Evolutionary conservation across 1,140 invertebrate genomes (phyloP), one percentile per base, ranked within the genome.

Genomic region (Watersipora subatra): DNA sequence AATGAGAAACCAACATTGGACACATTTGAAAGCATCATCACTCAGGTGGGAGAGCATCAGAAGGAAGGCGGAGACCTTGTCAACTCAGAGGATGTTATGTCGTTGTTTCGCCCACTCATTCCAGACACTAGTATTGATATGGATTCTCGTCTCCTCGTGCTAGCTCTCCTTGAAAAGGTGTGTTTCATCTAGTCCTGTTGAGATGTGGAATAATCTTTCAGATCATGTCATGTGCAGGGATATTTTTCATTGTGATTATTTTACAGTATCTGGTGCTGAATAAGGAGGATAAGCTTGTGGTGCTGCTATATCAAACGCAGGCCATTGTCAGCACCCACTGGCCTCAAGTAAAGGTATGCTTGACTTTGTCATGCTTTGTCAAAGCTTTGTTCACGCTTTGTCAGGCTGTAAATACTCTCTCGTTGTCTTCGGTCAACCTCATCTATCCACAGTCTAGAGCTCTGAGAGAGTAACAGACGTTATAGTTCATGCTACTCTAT

Each of bases 91-190:
- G 70, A 74, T 62, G 65, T 75, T 2, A 66, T 75, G 64, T 62
- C 57, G 0, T 64, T 74, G 46, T 61, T 77, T 26, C 66, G 73
- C 19, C 73, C 73, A 55, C 76, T 75, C 63, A 73, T 72, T 65
- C 71, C 74, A 29, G 74, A 77, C 62, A 57, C 67, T 15, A 66
- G 62, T 63, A 65, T 77, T 12, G 61, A 67, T 59, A 72, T 75
- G 7, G 66, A 73, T 59, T 69, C 71, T 3, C 64, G 75, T 57
- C 70, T 76, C 19, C 69, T 73, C 65, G 69, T 76, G 1, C 66
- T 77, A 24, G 63, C 71, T 58, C 69, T 74, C 22, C 64, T 77
- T 2, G 75, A 75, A 67, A 72, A 76, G 73, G 75, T 77, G 58
- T 46, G 34, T 46, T 46, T 7, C n/a, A 46, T 46, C 7, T n/a